Evolutionary conservation across 2,113 vertebrate species (phyloP).

Genomic region (Narcine bancroftii): DNA sequence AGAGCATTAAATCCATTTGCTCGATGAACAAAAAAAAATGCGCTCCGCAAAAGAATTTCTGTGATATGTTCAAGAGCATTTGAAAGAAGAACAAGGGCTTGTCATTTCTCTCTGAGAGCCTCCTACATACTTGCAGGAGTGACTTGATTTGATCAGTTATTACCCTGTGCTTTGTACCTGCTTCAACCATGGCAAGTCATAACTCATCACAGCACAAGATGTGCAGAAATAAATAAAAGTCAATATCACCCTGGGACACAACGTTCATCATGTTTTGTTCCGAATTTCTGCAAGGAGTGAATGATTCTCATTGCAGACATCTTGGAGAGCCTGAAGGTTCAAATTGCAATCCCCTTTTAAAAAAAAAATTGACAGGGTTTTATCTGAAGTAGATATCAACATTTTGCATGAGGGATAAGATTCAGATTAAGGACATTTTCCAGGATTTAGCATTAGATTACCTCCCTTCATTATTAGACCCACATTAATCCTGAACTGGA

Average conservation of each 20-base stretch:
- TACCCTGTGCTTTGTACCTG: neutral
- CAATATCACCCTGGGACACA: neutral
- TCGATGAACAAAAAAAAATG: no score
- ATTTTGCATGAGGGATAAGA: neutral
- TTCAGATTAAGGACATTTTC: slow-evolving; percentile 18
- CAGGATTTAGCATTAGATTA: neutral
- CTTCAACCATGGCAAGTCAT: neutral
- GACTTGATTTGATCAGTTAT: neutral
- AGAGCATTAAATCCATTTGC: no score
- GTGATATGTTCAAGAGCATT: neutral
- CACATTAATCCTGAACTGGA: neutral
- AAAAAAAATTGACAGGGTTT: neutral
- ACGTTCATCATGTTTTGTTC: neutral
- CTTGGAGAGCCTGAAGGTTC: neutral
- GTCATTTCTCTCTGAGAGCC: neutral
- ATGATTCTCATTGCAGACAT: neutral
- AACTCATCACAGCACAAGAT: neutral
- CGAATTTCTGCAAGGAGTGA: neutral
- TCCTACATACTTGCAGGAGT: neutral
- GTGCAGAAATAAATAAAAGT: neutral
- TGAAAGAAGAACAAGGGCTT: neutral
- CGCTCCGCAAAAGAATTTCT: no score
- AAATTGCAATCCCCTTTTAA: neutral
- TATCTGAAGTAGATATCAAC: neutral
- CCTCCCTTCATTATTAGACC: neutral